Percentiles rank a stretch among this genome's conserved stretches.
phyloP scores from a whole-genome alignment of 2,888 invertebrate genomes.

The Plagiodera versicolora region DNA sequence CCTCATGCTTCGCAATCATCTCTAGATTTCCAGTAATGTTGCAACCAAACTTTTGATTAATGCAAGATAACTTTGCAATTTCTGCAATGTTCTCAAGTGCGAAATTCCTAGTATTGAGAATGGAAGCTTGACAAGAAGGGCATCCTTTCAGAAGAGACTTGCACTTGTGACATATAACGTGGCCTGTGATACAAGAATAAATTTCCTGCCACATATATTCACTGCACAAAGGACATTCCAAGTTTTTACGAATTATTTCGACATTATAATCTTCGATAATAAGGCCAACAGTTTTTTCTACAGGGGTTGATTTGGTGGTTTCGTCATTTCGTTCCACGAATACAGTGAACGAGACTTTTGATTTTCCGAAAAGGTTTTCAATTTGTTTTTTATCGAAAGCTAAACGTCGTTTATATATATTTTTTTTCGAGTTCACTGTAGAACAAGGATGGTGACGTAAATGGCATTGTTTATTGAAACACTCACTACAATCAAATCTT shows the following conservation, averaged over 20 bases:
- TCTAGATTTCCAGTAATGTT: not conserved
- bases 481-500: not conserved
- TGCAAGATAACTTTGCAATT: not conserved
- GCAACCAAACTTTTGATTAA: not conserved
- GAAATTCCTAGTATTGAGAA: not conserved
- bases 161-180: not conserved
- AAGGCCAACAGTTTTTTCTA: not conserved
- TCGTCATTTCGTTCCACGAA: not conserved
- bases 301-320: not conserved
- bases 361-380: not conserved
- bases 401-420: not conserved
- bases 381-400: not conserved
- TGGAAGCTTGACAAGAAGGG: not conserved
- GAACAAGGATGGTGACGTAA: not conserved
- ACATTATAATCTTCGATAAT: not conserved
- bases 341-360: not conserved
- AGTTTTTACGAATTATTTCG: not conserved
- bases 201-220: not conserved
- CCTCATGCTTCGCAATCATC: not conserved
- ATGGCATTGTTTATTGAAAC: not conserved
- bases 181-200: not conserved
- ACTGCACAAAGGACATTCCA: slow-evolving; percentile 2
- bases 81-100: not conserved
- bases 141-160: not conserved
- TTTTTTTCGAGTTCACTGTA: not conserved